Percentiles rank a stretch among this genome's conserved stretches.
These are phyloP conservation scores for Alentia gelatinosa DNA, from an alignment of 2,888 invertebrate genomes.

Conservation along the genomic window DNA sequence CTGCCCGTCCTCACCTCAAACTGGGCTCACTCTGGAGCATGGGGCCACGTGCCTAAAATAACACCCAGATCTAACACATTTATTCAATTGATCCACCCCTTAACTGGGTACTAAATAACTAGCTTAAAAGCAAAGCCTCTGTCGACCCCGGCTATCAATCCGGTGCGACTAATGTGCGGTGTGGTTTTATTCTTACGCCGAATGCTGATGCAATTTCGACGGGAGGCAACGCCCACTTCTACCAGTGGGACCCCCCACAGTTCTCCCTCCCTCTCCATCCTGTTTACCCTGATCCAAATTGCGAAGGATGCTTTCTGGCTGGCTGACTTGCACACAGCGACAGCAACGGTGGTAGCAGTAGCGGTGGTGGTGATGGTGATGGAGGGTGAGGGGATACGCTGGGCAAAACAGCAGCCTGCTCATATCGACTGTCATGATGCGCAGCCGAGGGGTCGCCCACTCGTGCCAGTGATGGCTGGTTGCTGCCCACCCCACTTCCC, in stretches of 20 bases:
- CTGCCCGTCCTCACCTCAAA: background rate
- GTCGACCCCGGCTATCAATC: background rate
- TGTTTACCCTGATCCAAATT: background rate
- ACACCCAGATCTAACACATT: background rate
- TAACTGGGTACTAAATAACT: background rate
- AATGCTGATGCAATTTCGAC: slow-evolving; percentile 2
- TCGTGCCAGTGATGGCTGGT: background rate
- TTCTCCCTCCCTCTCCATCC: too few species aligned
- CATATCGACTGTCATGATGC: slow-evolving; percentile 42
- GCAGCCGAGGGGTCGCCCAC: background rate
- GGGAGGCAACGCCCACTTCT: background rate
- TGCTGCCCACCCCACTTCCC: background rate
- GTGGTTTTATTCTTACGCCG: slow-evolving; percentile 28
- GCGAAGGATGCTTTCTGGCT: background rate
- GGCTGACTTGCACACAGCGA: background rate
- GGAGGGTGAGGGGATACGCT: background rate
- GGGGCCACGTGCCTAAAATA: too few species aligned
- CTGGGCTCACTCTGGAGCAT: too few species aligned
- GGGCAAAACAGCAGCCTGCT: slow-evolving; percentile 18
- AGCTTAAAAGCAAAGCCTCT: background rate
- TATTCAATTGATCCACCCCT: background rate
- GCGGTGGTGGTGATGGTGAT: background rate
- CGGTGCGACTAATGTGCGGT: background rate
- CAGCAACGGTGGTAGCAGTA: background rate
- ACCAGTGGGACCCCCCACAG: background rate